Evolutionary conservation across 2,113 vertebrate species (phyloP).

Genomic region (Salminus brasiliensis): DNA sequence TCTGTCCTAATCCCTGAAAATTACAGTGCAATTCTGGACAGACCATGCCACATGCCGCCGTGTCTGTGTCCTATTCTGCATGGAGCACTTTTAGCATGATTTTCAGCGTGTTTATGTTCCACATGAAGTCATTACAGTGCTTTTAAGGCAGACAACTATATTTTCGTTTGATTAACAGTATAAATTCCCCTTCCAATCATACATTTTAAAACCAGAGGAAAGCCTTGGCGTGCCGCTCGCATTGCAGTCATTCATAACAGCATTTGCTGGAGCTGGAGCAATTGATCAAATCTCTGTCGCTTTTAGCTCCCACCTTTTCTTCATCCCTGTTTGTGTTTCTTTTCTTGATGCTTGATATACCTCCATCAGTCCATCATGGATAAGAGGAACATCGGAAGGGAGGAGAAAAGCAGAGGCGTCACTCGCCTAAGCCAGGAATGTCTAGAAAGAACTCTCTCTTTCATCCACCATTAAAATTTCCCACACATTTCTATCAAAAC

Average conservation of each 20-base stretch:
- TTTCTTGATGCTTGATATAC: constrained; percentile 34
- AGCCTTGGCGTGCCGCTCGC: not conserved
- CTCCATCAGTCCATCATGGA: not conserved
- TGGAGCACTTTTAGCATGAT: not conserved
- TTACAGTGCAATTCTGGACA: constrained; percentile 62
- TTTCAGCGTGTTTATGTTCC: no score
- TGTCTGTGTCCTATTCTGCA: constrained; percentile 56
- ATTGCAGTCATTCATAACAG: not conserved
- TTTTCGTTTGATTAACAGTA: not conserved
- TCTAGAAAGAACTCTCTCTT: constrained; percentile 65
- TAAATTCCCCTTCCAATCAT: not conserved
- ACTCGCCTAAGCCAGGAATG: constrained; percentile 45
- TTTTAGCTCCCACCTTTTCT: not conserved
- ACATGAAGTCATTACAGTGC: not conserved
- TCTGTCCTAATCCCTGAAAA: constrained; percentile 73
- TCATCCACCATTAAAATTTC: constrained; percentile 68
- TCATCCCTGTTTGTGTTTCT: constrained; percentile 4
- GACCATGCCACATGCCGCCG: not conserved
- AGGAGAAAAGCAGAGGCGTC: constrained; percentile 37
- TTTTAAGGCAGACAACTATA: not conserved
- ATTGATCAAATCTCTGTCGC: not conserved
- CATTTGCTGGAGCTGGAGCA: not conserved
- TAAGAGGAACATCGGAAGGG: constrained; percentile 26
- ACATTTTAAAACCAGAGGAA: not conserved
- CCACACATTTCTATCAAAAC: constrained; percentile 71